phyloP scores from a whole-genome alignment of 2,797 vertebrate species.

The Ara ararauna region DNA sequence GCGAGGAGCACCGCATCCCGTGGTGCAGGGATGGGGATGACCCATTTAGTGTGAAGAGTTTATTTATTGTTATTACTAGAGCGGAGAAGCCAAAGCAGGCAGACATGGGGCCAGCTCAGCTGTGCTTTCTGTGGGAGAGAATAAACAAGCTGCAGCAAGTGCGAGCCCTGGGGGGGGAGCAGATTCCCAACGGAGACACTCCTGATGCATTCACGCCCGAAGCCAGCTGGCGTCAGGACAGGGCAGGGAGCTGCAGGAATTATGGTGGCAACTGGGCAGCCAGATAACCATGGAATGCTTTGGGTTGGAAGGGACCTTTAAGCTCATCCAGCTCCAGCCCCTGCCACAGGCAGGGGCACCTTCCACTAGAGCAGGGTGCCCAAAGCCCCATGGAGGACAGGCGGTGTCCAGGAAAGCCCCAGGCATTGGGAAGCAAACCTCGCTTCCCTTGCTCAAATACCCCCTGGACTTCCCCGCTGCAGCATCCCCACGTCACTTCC shows the following conservation, averaged over 20 bases:
- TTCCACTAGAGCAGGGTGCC: neutral
- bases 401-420: neutral
- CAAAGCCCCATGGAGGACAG: neutral
- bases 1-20: neutral
- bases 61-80: constrained; percentile 24
- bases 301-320: neutral
- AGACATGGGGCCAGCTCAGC: constrained; percentile 32
- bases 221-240: constrained; percentile 8
- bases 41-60: constrained; percentile 12
- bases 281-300: neutral
- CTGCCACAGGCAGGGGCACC: neutral
- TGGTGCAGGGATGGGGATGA: neutral
- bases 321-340: neutral
- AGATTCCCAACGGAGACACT: neutral
- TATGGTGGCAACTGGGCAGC: neutral
- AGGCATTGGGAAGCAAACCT: neutral
- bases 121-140: constrained; percentile 55
- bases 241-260: constrained; percentile 5
- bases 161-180: neutral
- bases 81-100: constrained; percentile 44
- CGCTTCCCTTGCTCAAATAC: neutral
- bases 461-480: neutral
- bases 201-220: neutral
- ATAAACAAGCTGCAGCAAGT: constrained; percentile 54
- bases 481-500: neutral